These are phyloP conservation scores for Myiagra hebetior DNA, from an alignment of 2,113 vertebrate genomes.

Conservation along the genomic window DNA sequence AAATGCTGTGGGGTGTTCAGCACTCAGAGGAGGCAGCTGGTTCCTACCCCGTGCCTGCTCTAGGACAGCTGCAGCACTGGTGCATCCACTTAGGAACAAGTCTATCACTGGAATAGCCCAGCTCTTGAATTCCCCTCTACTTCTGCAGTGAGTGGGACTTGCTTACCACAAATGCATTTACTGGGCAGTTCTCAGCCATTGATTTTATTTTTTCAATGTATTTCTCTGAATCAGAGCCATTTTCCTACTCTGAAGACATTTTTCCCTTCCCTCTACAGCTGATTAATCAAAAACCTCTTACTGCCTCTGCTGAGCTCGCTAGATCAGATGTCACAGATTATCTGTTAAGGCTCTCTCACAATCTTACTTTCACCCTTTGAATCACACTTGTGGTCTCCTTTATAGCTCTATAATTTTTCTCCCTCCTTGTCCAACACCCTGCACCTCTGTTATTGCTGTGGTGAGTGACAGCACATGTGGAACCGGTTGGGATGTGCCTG, in stretches of 20 bases:
- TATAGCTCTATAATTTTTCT: background rate
- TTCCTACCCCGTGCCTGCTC: background rate
- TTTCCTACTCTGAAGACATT: background rate
- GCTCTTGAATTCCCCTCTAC: background rate
- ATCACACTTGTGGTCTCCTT: background rate
- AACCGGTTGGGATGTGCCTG: background rate
- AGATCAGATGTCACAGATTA: background rate
- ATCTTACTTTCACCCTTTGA: background rate
- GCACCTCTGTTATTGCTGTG: fast-evolving
- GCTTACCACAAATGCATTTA: fast-evolving
- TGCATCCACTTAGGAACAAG: background rate
- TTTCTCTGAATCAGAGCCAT: background rate
- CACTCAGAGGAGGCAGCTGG: fast-evolving
- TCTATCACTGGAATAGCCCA: background rate
- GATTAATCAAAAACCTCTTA: background rate
- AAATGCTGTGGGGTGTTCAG: background rate
- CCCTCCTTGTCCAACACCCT: background rate
- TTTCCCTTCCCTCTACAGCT: background rate
- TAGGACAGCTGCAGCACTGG: background rate
- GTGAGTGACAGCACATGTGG: fast-evolving
- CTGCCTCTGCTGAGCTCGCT: background rate
- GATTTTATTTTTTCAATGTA: too few relatives aligned
- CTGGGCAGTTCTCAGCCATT: background rate
- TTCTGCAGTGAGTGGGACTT: fast-evolving
- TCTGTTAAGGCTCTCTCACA: background rate